phyloP scores from a whole-genome alignment of 2,888 invertebrate genomes.

The Enoplolaimus lenunculus region DNA sequence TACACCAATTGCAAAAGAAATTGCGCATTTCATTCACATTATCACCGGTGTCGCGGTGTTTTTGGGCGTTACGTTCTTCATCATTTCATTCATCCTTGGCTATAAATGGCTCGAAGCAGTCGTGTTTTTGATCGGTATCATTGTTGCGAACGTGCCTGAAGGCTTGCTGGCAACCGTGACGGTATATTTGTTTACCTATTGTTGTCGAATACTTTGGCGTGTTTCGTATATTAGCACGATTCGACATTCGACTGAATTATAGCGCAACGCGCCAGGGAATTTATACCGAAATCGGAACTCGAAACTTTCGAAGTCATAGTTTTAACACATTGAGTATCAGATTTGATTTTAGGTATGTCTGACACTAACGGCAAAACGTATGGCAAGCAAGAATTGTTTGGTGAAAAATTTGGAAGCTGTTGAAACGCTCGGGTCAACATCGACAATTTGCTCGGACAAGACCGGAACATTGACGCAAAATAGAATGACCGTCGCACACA shows the following conservation, averaged over 20 bases:
- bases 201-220: too few species aligned
- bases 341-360: slow-evolving; percentile 54
- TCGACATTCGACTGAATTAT: too few species aligned
- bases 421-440: slow-evolving; percentile 93
- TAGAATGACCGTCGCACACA: slow-evolving; percentile 48
- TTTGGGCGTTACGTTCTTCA: slow-evolving; percentile 69
- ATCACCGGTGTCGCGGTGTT: slow-evolving; percentile 47
- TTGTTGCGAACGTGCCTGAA: slow-evolving; percentile 98
- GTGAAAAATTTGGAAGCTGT: slow-evolving; percentile 99
- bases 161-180: slow-evolving; percentile 95
- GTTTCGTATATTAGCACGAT: too few species aligned
- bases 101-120: slow-evolving; percentile 97
- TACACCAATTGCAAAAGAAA: slow-evolving; percentile 96
- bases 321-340: too few species aligned
- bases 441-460: slow-evolving; percentile 99
- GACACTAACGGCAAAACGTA: slow-evolving; percentile 89
- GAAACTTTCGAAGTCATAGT: too few species aligned
- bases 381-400: slow-evolving; percentile 89
- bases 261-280: too few species aligned
- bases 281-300: too few species aligned
- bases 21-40: slow-evolving; percentile 94
- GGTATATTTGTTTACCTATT: too few species aligned
- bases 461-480: slow-evolving; percentile 72
- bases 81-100: slow-evolving; percentile 83
- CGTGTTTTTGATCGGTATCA: slow-evolving; percentile 96